These are phyloP conservation scores for Cariama cristata DNA, from an alignment of 2,113 vertebrate genomes.

Conservation along the genomic window DNA sequence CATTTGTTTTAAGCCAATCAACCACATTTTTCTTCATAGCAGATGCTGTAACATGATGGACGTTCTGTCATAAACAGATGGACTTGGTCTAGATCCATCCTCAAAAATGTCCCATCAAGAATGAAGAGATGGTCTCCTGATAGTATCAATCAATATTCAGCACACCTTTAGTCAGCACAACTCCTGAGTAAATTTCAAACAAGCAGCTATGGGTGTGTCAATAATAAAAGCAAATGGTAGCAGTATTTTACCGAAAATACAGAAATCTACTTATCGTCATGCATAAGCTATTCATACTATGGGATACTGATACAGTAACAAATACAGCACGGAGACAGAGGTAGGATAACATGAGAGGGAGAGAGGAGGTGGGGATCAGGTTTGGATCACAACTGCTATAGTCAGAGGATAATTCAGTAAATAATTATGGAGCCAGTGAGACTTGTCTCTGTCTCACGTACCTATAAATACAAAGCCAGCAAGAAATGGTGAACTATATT, in stretches of 20 bases:
- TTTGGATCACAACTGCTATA: background rate
- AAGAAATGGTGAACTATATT: background rate
- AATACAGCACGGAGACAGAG: background rate
- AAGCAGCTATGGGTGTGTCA: rapidly evolving
- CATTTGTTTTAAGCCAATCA: background rate
- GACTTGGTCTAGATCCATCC: background rate
- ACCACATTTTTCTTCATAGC: background rate
- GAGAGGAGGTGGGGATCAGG: background rate
- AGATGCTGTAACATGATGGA: slow-evolving; percentile 4
- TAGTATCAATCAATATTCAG: background rate
- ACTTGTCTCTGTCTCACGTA: background rate
- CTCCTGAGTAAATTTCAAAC: background rate
- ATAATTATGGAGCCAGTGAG: background rate
- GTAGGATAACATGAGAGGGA: rapidly evolving
- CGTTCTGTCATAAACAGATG: slow-evolving; percentile 37
- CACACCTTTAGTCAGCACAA: background rate
- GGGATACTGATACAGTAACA: background rate
- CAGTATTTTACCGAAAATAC: background rate
- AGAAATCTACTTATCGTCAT: background rate
- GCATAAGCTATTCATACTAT: background rate
- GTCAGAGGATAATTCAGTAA: background rate
- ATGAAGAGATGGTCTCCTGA: background rate
- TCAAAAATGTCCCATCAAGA: background rate
- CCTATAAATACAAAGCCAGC: background rate
- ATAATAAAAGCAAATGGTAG: background rate